phyloP scores from a whole-genome alignment of 2,888 invertebrate genomes.

The Drosophila borealis region DNA sequence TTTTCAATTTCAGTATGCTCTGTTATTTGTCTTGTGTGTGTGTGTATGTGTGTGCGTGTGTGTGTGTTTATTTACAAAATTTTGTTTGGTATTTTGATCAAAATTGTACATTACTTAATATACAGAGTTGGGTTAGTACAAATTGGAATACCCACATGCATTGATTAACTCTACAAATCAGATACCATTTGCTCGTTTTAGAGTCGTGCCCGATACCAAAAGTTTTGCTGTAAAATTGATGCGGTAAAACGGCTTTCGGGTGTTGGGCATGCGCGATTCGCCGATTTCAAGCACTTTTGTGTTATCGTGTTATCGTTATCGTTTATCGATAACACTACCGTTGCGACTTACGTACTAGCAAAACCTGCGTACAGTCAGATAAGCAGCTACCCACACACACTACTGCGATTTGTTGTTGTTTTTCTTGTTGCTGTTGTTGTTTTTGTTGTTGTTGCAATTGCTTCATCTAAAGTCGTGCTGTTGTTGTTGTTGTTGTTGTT shows the following conservation, averaged over 20 bases:
- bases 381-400: slow-evolving; percentile 39
- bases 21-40: slow-evolving; percentile 16
- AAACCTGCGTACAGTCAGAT: slow-evolving; percentile 16
- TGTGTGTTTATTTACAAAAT: slow-evolving; percentile 52
- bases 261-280: slow-evolving; percentile 19
- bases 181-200: slow-evolving; percentile 7
- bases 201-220: slow-evolving; percentile 16
- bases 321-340: slow-evolving; percentile 32
- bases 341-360: slow-evolving; percentile 45
- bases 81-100: slow-evolving; percentile 19
- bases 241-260: too few species aligned
- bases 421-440: slow-evolving; percentile 17
- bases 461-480: slow-evolving; percentile 16
- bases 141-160: slow-evolving; percentile 42
- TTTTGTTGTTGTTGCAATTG: slow-evolving; percentile 30
- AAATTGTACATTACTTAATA: neutral
- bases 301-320: slow-evolving; percentile 28
- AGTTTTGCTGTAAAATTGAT: neutral
- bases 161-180: slow-evolving; percentile 13
- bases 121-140: slow-evolving; percentile 36
- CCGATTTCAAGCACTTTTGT: slow-evolving; percentile 4
- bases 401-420: slow-evolving; percentile 17
- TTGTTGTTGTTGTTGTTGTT: slow-evolving; percentile 22
- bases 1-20: slow-evolving; percentile 5
- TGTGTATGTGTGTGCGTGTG: slow-evolving; percentile 13